Base-by-base conservation (phyloP, 2,113 vertebrate genomes). In the Dinomys branickii region DNA sequence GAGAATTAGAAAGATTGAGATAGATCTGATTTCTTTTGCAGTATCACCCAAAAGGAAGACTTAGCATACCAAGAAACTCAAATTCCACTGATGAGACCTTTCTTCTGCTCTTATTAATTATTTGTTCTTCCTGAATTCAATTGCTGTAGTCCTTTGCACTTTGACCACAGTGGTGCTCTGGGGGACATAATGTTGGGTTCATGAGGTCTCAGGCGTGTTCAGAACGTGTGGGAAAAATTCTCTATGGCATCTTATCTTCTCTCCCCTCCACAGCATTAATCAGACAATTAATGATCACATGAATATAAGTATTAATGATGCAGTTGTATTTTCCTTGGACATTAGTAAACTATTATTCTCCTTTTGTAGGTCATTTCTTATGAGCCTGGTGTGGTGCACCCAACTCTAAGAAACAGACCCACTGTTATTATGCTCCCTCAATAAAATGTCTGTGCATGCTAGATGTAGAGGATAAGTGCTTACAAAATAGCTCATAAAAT, bases 251-350 rank as follows among this genome's bases (percentile, higher is more conserved):
- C 89, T 71, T 65, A 85, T 91, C 75, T 61, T 61, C 30, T 71
- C 47, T 88, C 83, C 13, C 44, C 11, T 95, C 30, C 11, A 26
- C 4, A 41, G 0, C 50, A 20, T 71, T 75, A 77, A 63, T 78
- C 59, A 94, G 69, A 82, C 33, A 85, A 58, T 17, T 63, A n/a
- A 83, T 80, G 56, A 59, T 69, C 22, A 44, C 59, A 30, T 81
- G 71, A 63, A 88, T 44, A 52, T 13, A 12, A 67, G 14, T 26
- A 50, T 65, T 30, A 44, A 2, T 77, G 44, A 8, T 1, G 24
- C 50, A 75, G 17, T 47, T 88, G 41, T 24, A 52, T 44, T 97
- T 96, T 88, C 50, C 56, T 87, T 82, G 30, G 28, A 94, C 93
- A 94, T 96, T 93, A 52, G 50, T 89, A 87, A 65, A 82, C 89